Evolutionary conservation across 2,113 vertebrate species (phyloP).

Genomic region (Microtus oregoni): DNA sequence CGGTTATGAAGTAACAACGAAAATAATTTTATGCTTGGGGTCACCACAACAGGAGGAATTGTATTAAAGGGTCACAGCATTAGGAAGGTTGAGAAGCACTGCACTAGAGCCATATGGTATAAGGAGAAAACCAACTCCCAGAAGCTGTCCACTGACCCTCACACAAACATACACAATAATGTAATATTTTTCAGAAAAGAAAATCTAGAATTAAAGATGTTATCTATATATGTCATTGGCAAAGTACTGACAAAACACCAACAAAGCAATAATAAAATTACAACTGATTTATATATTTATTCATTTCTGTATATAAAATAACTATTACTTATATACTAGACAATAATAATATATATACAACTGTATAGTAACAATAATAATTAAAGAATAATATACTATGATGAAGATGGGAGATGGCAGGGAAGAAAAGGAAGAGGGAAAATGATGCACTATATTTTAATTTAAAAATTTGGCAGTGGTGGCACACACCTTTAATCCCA

Average conservation of each 20-base stretch:
- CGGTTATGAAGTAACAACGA: background rate
- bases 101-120: too few relatives aligned
- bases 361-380: background rate
- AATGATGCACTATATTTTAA: background rate
- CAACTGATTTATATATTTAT: background rate
- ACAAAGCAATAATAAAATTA: conserved; percentile 27
- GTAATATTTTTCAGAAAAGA: too few relatives aligned
- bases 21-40: background rate
- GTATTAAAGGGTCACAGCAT: background rate
- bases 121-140: too few relatives aligned
- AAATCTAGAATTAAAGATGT: background rate
- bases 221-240: conserved; percentile 15
- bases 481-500: background rate
- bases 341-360: background rate
- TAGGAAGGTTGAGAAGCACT: background rate
- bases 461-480: background rate
- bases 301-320: background rate
- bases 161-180: too few relatives aligned
- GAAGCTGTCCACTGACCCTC: too few relatives aligned
- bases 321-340: too few relatives aligned
- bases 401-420: background rate
- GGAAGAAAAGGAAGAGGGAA: too few relatives aligned
- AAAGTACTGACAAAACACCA: conserved; percentile 18
- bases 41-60: background rate
- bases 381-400: background rate